Conservation (phyloP, 2,113 vertebrate species). For the Epinephelus cyanopodus region DNA sequence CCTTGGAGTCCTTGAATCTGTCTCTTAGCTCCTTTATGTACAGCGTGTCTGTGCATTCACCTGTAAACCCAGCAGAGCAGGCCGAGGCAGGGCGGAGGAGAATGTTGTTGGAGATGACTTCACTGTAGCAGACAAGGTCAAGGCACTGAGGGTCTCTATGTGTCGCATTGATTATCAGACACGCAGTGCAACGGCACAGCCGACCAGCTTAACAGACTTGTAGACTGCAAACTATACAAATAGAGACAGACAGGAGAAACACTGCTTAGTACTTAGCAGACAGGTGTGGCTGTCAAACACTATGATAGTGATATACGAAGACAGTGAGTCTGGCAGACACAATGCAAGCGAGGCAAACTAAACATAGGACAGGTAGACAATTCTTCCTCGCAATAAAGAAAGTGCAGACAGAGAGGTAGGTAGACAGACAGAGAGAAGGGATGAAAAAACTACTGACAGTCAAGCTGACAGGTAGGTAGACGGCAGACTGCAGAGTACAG, state of each 20-base stretch:
- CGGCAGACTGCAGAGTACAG: slow-evolving; percentile 23
- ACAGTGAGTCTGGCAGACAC: slow-evolving; percentile 63
- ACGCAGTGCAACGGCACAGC: slow-evolving; percentile 5
- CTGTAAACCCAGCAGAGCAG: slow-evolving; percentile 11
- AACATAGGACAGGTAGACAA: slow-evolving; percentile 46
- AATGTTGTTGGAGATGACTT: slow-evolving; percentile 44
- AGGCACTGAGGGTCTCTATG: slow-evolving; percentile 47
- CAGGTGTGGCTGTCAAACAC: slow-evolving; percentile 74
- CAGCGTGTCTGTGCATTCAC: background rate
- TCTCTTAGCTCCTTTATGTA: background rate
- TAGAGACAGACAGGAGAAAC: slow-evolving; percentile 57
- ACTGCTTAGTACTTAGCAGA: slow-evolving; percentile 61
- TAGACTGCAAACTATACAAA: slow-evolving; percentile 54
- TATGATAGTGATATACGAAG: slow-evolving; percentile 40
- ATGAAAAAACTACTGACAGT: slow-evolving; percentile 20
- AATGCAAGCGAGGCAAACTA: slow-evolving; percentile 54
- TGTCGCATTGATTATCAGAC: slow-evolving; percentile 74
- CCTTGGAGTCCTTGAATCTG: background rate
- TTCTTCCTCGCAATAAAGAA: slow-evolving; percentile 6
- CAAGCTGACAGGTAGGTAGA: slow-evolving; percentile 24
- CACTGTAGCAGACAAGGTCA: slow-evolving; percentile 64
- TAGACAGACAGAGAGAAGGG: background rate
- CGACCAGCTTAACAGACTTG: slow-evolving; percentile 26
- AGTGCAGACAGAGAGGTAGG: slow-evolving; percentile 17
- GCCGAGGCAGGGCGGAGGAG: slow-evolving; percentile 20